Base-by-base conservation (phyloP, 1,140 invertebrate genomes). In the Drosophila ercepeae region DNA sequence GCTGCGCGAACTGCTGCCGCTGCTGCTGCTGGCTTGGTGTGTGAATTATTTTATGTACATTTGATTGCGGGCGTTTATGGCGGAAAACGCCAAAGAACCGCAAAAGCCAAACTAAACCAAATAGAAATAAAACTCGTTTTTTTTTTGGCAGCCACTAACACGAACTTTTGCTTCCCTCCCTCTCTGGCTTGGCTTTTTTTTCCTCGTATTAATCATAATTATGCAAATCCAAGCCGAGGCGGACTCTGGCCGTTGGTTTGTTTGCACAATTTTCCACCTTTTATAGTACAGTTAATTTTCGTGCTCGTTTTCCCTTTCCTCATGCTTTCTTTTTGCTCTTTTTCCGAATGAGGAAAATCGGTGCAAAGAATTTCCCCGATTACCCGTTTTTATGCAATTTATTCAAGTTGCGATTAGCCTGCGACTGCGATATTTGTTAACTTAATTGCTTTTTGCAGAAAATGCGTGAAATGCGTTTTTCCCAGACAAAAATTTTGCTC, bases 221-320 rank as follows among this genome's bases (percentile, higher is more conserved):
- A 89, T 89, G 84, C 75, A 84, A 89, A 89, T 89, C 76, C 59
- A 39, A 32, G 64, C 58, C 14, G 23, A 50, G 50, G 32, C 18
- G 50, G 54, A 36, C 53, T 55, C 14, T 13, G 27, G 61, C 68
- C 55, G 78, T 89, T 83, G 78, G 82, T 88, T 73, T 89, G 83
- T 88, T 88, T 89, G 83, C 86, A 89, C 84, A 89, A 84, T 88
- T 88, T 88, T 88, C 83, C 83, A 88, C 83, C 83, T 88, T 88
- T 88, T 88, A 88, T 89, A 89, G 84, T 84, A 89, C 83, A 88
- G 84, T 88, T 88, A 89, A 88, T 89, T 88, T 88, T 89, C 75
- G 84, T 83, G 81, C 81, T 86, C 52, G 81, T 88, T 74, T 79
- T 54, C 7, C 58, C 21, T 44, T 51, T 25, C 21, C 45, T 50